These are phyloP conservation scores for Puntigrus tetrazona DNA, from an alignment of 2,113 vertebrate genomes.

Conservation along the genomic window DNA sequence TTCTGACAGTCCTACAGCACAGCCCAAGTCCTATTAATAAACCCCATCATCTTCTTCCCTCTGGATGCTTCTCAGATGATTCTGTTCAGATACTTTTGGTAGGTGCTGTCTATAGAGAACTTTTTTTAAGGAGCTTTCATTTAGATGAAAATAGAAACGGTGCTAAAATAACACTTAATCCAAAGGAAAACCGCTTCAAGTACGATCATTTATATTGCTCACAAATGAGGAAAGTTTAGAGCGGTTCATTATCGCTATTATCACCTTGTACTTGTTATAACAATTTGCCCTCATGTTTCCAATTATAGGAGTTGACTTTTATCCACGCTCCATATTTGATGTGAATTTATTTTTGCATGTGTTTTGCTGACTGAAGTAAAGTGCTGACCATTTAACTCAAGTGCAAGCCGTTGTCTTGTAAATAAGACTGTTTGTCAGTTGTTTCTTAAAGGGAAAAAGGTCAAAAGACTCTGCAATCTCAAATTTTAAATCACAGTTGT, in stretches of 20 bases:
- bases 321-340: not conserved
- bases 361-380: constrained; percentile 23
- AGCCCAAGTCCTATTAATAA: constrained; percentile 62
- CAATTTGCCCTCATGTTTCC: constrained; percentile 19
- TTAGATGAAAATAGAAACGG: not conserved
- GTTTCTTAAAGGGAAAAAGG: not conserved
- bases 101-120: constrained; percentile 1
- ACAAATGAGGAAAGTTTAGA: constrained; percentile 18
- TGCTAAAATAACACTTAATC: not conserved
- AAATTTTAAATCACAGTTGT: not conserved
- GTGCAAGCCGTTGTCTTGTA: constrained; percentile 1
- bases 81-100: not conserved
- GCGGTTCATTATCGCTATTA: constrained; percentile 22
- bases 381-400: not conserved
- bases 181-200: constrained; percentile 15
- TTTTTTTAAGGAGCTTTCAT: constrained; percentile 28
- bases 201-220: constrained; percentile 11
- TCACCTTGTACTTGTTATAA: constrained; percentile 21
- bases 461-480: not conserved
- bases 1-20: constrained; percentile 61
- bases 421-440: not conserved
- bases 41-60: constrained; percentile 38
- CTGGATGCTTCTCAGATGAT: constrained; percentile 42
- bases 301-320: constrained; percentile 25
- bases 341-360: constrained; percentile 29